A percentile compares a stretch with the other conserved stretches of the same genome.
Conservation (phyloP, 2,113 vertebrate species). For the Paratilapia polleni region DNA sequence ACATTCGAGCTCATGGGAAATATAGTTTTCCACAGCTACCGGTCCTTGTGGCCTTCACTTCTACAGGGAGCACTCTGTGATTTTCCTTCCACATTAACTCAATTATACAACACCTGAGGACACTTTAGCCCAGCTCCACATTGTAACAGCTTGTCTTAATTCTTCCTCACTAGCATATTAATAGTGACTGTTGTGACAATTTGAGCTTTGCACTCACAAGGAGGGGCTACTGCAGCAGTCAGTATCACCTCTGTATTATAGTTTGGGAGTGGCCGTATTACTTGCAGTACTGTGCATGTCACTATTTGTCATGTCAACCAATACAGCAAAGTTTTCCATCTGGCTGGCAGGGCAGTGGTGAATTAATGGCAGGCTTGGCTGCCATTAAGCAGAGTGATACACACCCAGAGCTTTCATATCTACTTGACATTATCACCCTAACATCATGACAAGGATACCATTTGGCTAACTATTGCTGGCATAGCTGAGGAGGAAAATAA, state of each 20-base stretch:
- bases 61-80: slow-evolving; percentile 54
- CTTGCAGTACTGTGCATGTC: slow-evolving; percentile 36
- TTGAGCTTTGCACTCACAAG: slow-evolving; percentile 3
- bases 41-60: slow-evolving; percentile 36
- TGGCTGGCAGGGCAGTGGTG: slow-evolving; percentile 34
- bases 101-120: slow-evolving; percentile 71
- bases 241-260: slow-evolving; percentile 9
- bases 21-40: slow-evolving; percentile 65
- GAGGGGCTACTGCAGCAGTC: slow-evolving; percentile 13
- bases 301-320: slow-evolving; percentile 43
- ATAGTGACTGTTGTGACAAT: slow-evolving; percentile 18
- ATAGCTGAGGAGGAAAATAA: slow-evolving; percentile 46
- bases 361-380: slow-evolving; percentile 56
- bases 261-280: slow-evolving; percentile 14
- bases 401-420: slow-evolving; percentile 54
- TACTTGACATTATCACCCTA: slow-evolving; percentile 69
- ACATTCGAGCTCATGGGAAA: slow-evolving; percentile 69
- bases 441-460: slow-evolving; percentile 66
- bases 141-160: slow-evolving; percentile 57
- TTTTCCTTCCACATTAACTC: slow-evolving; percentile 68
- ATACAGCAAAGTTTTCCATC: slow-evolving; percentile 28
- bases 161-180: slow-evolving; percentile 44
- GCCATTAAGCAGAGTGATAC: slow-evolving; percentile 61
- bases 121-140: slow-evolving; percentile 43
- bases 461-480: slow-evolving; percentile 65